Evolutionary conservation across 1,140 invertebrate species (phyloP).

Genomic region (Dreissena rostriformis): DNA sequence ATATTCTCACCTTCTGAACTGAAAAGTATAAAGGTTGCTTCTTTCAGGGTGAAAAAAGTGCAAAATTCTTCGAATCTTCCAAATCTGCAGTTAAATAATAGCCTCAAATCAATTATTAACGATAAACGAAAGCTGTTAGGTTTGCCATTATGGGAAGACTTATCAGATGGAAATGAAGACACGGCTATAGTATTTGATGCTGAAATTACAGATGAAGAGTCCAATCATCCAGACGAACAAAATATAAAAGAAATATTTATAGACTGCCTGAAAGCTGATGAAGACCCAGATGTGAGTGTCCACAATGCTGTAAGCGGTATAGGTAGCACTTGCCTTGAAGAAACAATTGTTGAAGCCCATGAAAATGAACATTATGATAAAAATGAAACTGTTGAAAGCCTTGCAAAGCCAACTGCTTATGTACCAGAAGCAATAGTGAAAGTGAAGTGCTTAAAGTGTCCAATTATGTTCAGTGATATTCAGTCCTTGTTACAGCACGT

Average conservation of each 20-base stretch:
- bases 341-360: neutral
- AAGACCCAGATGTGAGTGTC: no score
- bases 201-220: no score
- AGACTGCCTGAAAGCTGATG: no score
- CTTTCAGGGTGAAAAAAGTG: conserved; percentile 22
- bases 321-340: no score
- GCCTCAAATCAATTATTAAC: neutral
- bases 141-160: neutral
- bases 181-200: no score
- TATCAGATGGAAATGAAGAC: no score
- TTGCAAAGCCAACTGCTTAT: no score
- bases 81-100: neutral
- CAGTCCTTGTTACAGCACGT: neutral
- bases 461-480: neutral
- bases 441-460: neutral
- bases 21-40: conserved; percentile 5
- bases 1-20: conserved; percentile 34
- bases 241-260: no score
- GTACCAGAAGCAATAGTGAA: neutral
- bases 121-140: neutral
- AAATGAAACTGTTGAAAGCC: neutral
- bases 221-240: no score
- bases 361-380: conserved; percentile 12
- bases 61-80: neutral
- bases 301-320: no score